Evolutionary conservation across 2,888 invertebrate genomes (phyloP).

Genomic region (Digitonthophagus gazella): DNA sequence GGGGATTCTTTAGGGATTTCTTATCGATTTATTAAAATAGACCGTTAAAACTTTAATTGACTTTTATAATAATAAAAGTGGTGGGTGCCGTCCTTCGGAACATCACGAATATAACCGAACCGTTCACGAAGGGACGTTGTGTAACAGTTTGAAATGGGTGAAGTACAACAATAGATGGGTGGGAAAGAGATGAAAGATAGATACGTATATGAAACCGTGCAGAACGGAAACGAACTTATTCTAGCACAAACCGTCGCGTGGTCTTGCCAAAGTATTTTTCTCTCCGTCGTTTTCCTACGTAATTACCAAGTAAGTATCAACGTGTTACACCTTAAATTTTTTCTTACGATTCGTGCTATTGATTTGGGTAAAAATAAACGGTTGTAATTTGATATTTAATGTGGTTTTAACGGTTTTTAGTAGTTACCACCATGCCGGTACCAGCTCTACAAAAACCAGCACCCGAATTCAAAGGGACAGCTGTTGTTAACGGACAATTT

Average conservation of each 20-base stretch:
- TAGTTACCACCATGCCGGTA: constrained; percentile 40
- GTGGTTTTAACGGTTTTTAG: constrained; percentile 17
- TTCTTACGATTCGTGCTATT: not conserved
- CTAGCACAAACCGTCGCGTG: constrained; percentile 5
- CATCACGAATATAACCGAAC: constrained; percentile 7
- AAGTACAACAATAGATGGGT: constrained; percentile 8
- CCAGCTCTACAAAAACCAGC: constrained; percentile 71
- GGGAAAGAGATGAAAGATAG: constrained; percentile 4
- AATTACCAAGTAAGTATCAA: constrained; percentile 12
- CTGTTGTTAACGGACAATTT: constrained; percentile 81
- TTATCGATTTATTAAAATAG: not conserved
- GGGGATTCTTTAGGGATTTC: not conserved
- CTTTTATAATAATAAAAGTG: not conserved
- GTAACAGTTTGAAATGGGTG: not conserved
- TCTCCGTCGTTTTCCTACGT: constrained; percentile 1
- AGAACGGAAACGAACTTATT: constrained; percentile 18
- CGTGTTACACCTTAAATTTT: constrained; percentile 3
- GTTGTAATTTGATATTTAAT: not conserved
- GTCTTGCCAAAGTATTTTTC: constrained; percentile 2
- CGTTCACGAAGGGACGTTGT: constrained; percentile 7
- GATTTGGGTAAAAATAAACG: not conserved
- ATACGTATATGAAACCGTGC: constrained; percentile 5
- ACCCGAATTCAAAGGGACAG: constrained; percentile 75
- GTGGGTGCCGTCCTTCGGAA: not conserved
- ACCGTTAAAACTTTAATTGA: not conserved